phyloP scores from a whole-genome alignment of 2,797 vertebrate species.

The Malacoraja senta region DNA sequence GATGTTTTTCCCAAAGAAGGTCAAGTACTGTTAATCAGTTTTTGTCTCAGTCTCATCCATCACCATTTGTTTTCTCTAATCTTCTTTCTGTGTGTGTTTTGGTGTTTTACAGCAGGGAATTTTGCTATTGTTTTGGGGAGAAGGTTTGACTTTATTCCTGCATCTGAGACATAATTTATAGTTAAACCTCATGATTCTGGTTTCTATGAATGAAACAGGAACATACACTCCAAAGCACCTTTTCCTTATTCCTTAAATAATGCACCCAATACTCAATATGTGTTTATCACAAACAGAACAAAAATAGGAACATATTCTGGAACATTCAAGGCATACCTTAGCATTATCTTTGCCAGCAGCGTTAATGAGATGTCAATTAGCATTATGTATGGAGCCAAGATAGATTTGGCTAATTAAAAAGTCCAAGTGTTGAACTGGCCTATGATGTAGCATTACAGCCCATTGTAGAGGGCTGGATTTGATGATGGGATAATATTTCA shows the following conservation, averaged over 20 bases:
- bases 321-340: not conserved
- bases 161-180: not conserved
- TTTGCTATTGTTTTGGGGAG: not conserved
- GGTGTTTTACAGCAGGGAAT: not conserved
- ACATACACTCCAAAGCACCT: not conserved
- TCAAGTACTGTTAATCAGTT: slow-evolving; percentile 8
- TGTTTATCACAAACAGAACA: not conserved
- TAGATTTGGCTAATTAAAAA: slow-evolving; percentile 33
- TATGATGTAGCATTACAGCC: not conserved
- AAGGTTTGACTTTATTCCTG: not conserved
- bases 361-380: slow-evolving; percentile 38
- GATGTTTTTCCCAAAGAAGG: not conserved
- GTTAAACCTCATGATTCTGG: not conserved
- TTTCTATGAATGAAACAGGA: not conserved
- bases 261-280: not conserved
- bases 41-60: not conserved
- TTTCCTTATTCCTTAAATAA: slow-evolving; percentile 1
- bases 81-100: not conserved
- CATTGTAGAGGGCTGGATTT: not conserved
- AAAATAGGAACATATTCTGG: slow-evolving; percentile 12
- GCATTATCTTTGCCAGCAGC: slow-evolving; percentile 23
- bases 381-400: slow-evolving; percentile 19
- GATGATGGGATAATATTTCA: not conserved
- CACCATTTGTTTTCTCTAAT: not conserved
- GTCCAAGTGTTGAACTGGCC: not conserved